Base-by-base conservation (phyloP, 2,113 vertebrate species). In the Podarcis cretensis region DNA sequence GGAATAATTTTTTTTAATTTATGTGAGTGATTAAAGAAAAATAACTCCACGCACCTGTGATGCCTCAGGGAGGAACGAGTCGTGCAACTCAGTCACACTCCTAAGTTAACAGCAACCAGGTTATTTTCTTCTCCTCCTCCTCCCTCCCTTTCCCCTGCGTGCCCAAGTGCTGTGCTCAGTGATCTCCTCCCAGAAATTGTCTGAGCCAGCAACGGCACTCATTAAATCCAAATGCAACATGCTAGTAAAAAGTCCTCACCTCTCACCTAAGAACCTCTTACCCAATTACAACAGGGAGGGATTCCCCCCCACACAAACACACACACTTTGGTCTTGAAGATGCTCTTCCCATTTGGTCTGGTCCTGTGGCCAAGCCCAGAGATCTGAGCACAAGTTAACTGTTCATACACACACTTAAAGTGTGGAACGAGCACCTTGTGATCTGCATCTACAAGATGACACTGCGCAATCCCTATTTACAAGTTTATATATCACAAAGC, bases 11-110 rank as follows among this genome's bases (percentile, higher is more conserved):
- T 94, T 90, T 94, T 97, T 97, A 96, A 97, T 97, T 97, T 97
- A 97, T 95, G 96, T 91, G 95, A 95, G 95, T 87, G 96, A 97
- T 97, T 97, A 97, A 97, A 97, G 96, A 96, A 97, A 96, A 96
- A 96, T 90, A 96, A 91, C 88, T 93, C 93, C 89, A 95, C 95
- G 89, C 97, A 97, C 96, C 97, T 97, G 97, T 90, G 95, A 90
- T 90, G 95, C 97, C 87, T 2, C 93, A 97, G 96, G 97, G 96
- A 94, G 90, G 93, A 96, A 95, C 74, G 89, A 96, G 94, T 81
- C 7, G 4, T 93, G 94, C 91, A 96, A 91, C 89, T 95, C 92
- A 94, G 92, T 92, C 94, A 93, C 83, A 95, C 93, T 95, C 93
- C 92, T 75, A 75, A 93, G 92, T 93, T 92, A 96, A 90, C 84